Base-by-base conservation (phyloP, 53 echinoderm and acorn worm genomes). In the Paelopatides confundens region DNA sequence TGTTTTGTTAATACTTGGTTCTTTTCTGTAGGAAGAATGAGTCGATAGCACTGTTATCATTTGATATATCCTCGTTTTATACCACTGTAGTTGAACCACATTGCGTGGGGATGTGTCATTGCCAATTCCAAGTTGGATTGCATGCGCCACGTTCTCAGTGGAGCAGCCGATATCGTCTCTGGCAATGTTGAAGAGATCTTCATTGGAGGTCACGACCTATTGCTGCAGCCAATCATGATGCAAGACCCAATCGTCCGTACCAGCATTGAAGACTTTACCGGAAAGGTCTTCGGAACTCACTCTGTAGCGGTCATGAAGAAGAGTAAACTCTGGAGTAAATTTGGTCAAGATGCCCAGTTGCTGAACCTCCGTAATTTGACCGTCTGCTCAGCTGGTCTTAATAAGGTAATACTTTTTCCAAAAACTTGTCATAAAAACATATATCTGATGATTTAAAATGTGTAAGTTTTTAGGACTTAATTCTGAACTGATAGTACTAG, bases 191-290 rank as follows among this genome's bases (percentile, higher is more conserved):
- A 65, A 49, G 93, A 92, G 67, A 93, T 91, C 51, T 97, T 97
- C 95, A 95, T 95, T 76, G 97, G 93, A 53, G 97, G 97, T 63
- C 88, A 82, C 9, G 97, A 97, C 49, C 88, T 97, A 86, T 66
- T 87, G 17, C 90, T 93, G 0, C 93, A 95, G 38, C 97, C 97
- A 74, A 81, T 97, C 78, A 82, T 97, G 74, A 83, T 37, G 63
- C 64, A 83, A 40, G 84, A 83, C 23, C 65, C 26, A 29, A 29
- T 39, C 13, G 4, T 64, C 23, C 84, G 84, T 46, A 23, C 5
- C 14, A 32, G 39, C 17, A 21, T 39, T 5, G 13, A 68, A 5
- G 65, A 64, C 65, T 79, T 30, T 13, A 39, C 38, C 63, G 35
- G 0, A 1, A 65, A 63, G 63, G 14, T 40, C 63, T 43, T 83